Evolutionary conservation across 2,113 vertebrate genomes (phyloP), one percentile per base, ranked within the genome.

Genomic region (Lethenteron reissneri): DNA sequence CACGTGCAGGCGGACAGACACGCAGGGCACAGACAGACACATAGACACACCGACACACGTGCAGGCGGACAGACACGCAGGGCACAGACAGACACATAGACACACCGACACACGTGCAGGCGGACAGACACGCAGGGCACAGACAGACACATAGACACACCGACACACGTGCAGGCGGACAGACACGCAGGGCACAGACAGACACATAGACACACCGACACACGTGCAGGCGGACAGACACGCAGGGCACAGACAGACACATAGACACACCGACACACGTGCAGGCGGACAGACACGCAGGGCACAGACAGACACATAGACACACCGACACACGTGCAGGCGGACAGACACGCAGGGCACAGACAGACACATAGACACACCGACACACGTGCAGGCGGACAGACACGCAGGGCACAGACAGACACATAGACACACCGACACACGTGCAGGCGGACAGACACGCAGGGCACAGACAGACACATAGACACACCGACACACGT

Each of bases 1-100:
- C n/a, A n/a, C n/a, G n/a, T n/a, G n/a, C 41, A 41, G 41, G 41
- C 41, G 41, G 25, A 64, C 17, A 64, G 13, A 64, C 60, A 64
- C 60, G 17, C 60, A 64, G 17, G 2, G 17, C 60, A 64, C 17
- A 64, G 13, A 64, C 60, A 64, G 1, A 64, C 17, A 64, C 60
- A 64, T 64, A 64, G 21, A 64, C 60, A 64, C 60, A 64, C 60
- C 14, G 14, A 64, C n/a, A n/a, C n/a, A n/a, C n/a, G n/a, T n/a
- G n/a, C 41, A 41, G 41, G 41, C 41, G 41, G 25, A 64, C 17
- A 64, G 13, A 64, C 60, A 64, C 60, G 17, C 60, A 64, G 17
- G 2, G 17, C 60, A 64, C 17, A 64, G 13, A 64, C 60, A 64
- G 1, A 64, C 17, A 64, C 60, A 64, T 64, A 64, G 21, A 64